Conservation (phyloP, 1,140 invertebrate genomes). For the Ylistrum balloti region DNA sequence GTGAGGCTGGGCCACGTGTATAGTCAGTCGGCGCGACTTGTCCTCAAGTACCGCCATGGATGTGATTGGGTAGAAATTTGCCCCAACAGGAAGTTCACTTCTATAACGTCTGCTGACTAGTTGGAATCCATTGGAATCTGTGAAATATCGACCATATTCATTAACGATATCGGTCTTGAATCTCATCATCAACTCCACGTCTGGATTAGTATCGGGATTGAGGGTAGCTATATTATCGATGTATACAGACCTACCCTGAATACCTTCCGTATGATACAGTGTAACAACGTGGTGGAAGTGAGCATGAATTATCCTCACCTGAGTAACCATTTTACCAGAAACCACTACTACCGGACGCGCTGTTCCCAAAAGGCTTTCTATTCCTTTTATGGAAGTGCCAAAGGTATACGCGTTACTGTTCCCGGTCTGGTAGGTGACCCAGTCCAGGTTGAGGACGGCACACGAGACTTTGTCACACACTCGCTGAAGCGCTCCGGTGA, state of each 20-base stretch:
- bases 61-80: slow-evolving; percentile 97
- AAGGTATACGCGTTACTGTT: slow-evolving; percentile 98
- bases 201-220: slow-evolving; percentile 55
- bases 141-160: slow-evolving; percentile 88
- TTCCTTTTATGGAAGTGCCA: slow-evolving; percentile 89
- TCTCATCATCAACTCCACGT: slow-evolving; percentile 96
- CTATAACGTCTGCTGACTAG: slow-evolving; percentile 87
- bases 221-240: slow-evolving; percentile 69
- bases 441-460: slow-evolving; percentile 86
- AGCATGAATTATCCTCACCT: slow-evolving; percentile 87
- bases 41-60: slow-evolving; percentile 93
- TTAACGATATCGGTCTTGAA: slow-evolving; percentile 90
- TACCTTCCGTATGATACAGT: slow-evolving; percentile 83
- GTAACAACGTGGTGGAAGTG: slow-evolving; percentile 89
- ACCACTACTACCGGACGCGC: slow-evolving; percentile 84
- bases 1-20: slow-evolving; percentile 75
- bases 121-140: slow-evolving; percentile 97
- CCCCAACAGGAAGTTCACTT: slow-evolving; percentile 95
- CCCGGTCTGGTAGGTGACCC: slow-evolving; percentile 86
- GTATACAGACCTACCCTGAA: slow-evolving; percentile 71
- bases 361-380: slow-evolving; percentile 50
- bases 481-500: slow-evolving; percentile 63
- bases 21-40: slow-evolving; percentile 64
- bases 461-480: slow-evolving; percentile 52
- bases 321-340: slow-evolving; percentile 87